Percentiles rank a stretch among this genome's conserved stretches.
Evolutionary conservation across 2,113 vertebrate species (phyloP).

Genomic region (Rattus rattus): DNA sequence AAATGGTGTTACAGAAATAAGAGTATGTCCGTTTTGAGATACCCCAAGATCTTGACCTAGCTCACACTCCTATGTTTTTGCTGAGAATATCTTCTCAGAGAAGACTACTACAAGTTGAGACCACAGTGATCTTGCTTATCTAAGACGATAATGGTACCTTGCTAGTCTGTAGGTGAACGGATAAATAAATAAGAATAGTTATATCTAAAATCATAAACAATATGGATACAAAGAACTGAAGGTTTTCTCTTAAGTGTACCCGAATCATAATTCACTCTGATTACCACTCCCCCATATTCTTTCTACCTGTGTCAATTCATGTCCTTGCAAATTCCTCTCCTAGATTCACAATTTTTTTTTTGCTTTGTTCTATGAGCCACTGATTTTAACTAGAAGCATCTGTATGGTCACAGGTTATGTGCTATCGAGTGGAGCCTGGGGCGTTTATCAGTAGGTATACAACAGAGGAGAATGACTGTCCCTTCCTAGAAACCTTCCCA

Average conservation of each 20-base stretch:
- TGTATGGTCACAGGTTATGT: no score
- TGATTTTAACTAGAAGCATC: background rate
- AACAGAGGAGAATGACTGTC: background rate
- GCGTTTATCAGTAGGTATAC: background rate
- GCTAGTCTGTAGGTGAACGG: background rate
- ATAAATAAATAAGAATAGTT: background rate
- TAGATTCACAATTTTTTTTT: background rate
- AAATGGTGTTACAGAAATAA: background rate
- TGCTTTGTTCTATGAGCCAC: background rate
- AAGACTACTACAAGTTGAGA: background rate
- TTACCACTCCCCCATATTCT: background rate
- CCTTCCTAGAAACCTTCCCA: background rate
- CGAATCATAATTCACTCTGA: background rate
- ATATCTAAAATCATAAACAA: background rate
- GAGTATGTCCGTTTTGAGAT: background rate
- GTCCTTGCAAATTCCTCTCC: background rate
- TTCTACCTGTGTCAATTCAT: background rate
- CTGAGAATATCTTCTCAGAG: background rate
- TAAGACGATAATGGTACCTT: background rate
- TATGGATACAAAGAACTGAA: background rate
- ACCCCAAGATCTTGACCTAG: background rate
- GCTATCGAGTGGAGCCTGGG: background rate
- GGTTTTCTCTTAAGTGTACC: background rate
- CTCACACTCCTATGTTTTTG: background rate
- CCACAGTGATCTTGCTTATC: fast-evolving